Evolutionary conservation across 2,888 invertebrate species (phyloP).

Genomic region (Diarsia rubi): DNA sequence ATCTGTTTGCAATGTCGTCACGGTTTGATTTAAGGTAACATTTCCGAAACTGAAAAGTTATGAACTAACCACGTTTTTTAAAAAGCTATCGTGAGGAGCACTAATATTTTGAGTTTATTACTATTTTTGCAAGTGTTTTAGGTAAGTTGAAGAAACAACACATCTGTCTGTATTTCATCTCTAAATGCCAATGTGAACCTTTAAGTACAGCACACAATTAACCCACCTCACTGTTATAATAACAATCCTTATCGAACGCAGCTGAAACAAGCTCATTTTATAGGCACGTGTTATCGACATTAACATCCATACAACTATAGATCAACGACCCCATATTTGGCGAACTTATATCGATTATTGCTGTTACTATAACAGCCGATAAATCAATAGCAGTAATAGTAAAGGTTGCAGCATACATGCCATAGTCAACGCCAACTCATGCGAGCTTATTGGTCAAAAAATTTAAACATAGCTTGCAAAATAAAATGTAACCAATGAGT

Average conservation of each 20-base stretch:
- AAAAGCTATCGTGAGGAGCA: not conserved
- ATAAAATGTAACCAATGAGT: not conserved
- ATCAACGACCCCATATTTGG: conserved; percentile 53
- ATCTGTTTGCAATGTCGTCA: not conserved
- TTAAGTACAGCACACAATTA: conserved; percentile 2
- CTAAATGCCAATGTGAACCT: not conserved
- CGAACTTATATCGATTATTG: conserved; percentile 46
- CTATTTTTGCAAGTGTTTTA: not conserved
- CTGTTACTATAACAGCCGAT: conserved; percentile 18
- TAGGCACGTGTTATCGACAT: conserved; percentile 39
- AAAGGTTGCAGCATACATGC: conserved; percentile 5
- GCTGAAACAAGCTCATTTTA: conserved; percentile 20
- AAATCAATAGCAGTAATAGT: conserved; percentile 28
- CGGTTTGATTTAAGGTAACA: conserved; percentile 32
- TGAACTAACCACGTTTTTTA: not conserved
- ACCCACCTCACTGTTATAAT: conserved; percentile 16
- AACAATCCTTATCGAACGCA: conserved; percentile 34
- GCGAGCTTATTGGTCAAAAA: not conserved
- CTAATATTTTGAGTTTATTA: not conserved
- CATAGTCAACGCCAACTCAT: not conserved
- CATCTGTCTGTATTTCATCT: not conserved
- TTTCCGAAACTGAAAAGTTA: not conserved
- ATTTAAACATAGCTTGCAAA: not conserved
- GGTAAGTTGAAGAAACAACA: not conserved
- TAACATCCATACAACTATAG: conserved; percentile 31